Base-by-base conservation (phyloP, 2,113 vertebrate species). In the Todiramphus saurophagus region DNA sequence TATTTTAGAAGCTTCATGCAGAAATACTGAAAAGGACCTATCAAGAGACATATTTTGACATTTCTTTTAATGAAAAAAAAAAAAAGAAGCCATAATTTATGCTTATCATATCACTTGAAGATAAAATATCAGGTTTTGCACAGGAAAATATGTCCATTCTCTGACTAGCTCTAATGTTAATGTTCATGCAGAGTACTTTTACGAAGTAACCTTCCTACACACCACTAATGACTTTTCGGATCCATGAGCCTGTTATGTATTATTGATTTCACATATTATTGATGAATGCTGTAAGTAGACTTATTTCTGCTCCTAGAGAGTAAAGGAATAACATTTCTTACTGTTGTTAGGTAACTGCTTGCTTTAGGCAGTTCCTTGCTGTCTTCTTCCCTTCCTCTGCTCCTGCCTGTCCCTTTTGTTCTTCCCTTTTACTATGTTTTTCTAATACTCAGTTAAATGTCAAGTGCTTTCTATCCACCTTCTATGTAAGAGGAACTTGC, bases 161-260 rank as follows among this genome's bases (percentile, higher is more conserved):
- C 55, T 83, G 68, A 58, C 30, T 66, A 53, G 35, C 28, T 50
- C 30, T 86, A 69, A 76, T 48, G 50, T 55, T 56, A 83, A 35
- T 51, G 30, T 67, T 91, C 76, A 66, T 53, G 76, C 50, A 94
- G 58, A 80, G 60, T 85, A 88, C 70, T 90, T 94, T 66, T 46
- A 90, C 58, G 33, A 74, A 77, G 84, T 91, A 83, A 93, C 78
- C 67, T 72, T 88, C 19, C 72, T 77, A 53, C 67, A 58, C 5
- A 35, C 46, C 62, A 33, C 70, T 90, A 72, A 95, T 87, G 90
- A 85, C 58, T 87, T 68, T 39, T 80, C 85, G 58, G 70, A 90
- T 95, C 92, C 85, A 90, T 95, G 92, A 95, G 70, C 85, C 70
- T 91, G 46, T 75, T 72, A 82, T 51, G 30, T 89, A 35, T 87